Percentiles rank a stretch among this genome's conserved stretches.
Evolutionary conservation across 2,797 vertebrate species (phyloP).

Genomic region (Acrocephalus scirpaceus): DNA sequence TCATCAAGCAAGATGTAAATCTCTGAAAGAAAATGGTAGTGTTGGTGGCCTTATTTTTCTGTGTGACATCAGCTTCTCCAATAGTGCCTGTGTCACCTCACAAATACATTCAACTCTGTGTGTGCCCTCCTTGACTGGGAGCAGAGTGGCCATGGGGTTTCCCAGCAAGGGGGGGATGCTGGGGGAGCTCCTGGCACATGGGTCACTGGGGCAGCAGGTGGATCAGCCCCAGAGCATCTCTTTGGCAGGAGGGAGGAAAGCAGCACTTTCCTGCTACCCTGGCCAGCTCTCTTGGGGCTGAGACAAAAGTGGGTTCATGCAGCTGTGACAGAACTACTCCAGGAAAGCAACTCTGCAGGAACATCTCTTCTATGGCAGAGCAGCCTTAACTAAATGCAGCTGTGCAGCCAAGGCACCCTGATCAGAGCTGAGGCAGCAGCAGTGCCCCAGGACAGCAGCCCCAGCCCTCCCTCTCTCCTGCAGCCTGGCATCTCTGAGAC

Average conservation of each 20-base stretch:
- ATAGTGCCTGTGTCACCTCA: background rate
- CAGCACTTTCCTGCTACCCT: background rate
- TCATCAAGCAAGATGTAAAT: background rate
- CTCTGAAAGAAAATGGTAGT: background rate
- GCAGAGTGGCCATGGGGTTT: background rate
- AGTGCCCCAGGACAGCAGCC: background rate
- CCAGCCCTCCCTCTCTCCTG: background rate
- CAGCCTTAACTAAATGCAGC: background rate
- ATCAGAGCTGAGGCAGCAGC: background rate
- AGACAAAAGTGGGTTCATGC: background rate
- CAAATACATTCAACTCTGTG: rapidly evolving
- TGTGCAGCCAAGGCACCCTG: background rate
- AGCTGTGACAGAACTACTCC: background rate
- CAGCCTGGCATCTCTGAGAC: background rate
- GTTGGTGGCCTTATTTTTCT: background rate
- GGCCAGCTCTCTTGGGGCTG: background rate
- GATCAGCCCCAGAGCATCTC: background rate
- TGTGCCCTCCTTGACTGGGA: background rate
- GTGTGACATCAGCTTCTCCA: background rate
- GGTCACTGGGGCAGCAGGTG: background rate
- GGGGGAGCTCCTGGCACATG: rapidly evolving
- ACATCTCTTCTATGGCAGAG: background rate
- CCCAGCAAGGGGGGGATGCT: background rate
- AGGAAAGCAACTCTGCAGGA: background rate
- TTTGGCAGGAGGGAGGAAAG: background rate